Evolutionary conservation across 2,888 invertebrate genomes (phyloP).

Genomic region (Osedax frankpressi): DNA sequence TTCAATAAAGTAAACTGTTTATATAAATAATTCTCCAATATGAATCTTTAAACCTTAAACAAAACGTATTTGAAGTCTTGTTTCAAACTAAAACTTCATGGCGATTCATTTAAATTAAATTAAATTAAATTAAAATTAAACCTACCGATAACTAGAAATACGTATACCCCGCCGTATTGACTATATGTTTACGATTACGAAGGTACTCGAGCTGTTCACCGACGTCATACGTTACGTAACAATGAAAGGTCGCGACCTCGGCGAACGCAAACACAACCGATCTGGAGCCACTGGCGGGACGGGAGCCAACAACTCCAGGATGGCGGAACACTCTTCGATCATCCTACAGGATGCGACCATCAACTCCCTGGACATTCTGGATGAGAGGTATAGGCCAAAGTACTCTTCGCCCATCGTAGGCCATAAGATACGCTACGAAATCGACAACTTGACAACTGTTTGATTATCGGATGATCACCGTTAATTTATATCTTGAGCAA

Average conservation of each 20-base stretch:
- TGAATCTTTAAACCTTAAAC: too few relatives aligned
- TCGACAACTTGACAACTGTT: background rate
- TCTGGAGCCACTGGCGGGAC: background rate
- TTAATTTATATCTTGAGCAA: background rate
- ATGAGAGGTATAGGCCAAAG: background rate
- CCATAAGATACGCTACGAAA: background rate
- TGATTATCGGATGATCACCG: too few relatives aligned
- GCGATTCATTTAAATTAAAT: too few relatives aligned
- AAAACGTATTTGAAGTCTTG: too few relatives aligned
- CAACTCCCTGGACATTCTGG: background rate
- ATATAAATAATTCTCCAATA: too few relatives aligned
- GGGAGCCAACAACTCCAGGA: background rate
- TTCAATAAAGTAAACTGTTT: too few relatives aligned
- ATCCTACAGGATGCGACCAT: background rate
- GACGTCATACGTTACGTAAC: background rate
- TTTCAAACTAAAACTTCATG: too few relatives aligned
- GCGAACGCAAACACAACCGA: background rate
- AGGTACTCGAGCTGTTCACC: background rate
- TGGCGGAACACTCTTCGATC: background rate
- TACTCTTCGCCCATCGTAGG: background rate
- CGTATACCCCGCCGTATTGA: too few relatives aligned
- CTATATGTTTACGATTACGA: background rate
- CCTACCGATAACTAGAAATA: too few relatives aligned
- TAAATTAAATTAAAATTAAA: too few relatives aligned
- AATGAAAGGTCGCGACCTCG: background rate